Percentiles rank a stretch among this genome's conserved stretches.
These are phyloP conservation scores for Lithophane semibrunnea DNA, from an alignment of 2,888 invertebrate genomes.

Conservation along the genomic window DNA sequence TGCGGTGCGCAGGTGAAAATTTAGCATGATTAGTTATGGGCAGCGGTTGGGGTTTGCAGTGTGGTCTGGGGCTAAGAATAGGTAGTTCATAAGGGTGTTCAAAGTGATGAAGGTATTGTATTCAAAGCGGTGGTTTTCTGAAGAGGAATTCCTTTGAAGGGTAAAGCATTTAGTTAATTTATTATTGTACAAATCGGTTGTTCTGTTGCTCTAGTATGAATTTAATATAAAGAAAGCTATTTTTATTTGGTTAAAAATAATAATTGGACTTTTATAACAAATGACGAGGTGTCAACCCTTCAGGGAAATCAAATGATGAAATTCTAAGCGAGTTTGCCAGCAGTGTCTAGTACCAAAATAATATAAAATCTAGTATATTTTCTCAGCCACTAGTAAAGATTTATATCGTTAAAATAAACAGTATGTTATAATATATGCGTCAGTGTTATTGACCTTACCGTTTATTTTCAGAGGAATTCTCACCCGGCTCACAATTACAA, in stretches of 20 bases:
- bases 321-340: constrained; percentile 5
- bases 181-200: neutral
- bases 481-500: constrained; percentile 44
- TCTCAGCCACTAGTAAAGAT: constrained; percentile 54
- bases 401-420: constrained; percentile 70
- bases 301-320: neutral
- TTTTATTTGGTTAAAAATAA: neutral
- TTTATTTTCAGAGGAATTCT: constrained; percentile 72
- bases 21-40: constrained; percentile 50
- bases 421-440: constrained; percentile 59
- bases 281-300: neutral
- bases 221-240: neutral
- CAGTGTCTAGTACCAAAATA: constrained; percentile 25
- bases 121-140: neutral
- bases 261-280: neutral
- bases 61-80: constrained; percentile 19
- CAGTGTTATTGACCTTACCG: constrained; percentile 73
- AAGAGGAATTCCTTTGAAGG: neutral
- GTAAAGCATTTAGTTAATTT: neutral
- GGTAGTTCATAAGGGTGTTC: neutral
- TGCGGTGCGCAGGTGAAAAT: constrained; percentile 62
- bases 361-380: constrained; percentile 37
- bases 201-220: neutral
- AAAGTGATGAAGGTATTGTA: constrained; percentile 10
- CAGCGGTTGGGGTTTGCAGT: constrained; percentile 13